Evolutionary conservation across 2,113 vertebrate genomes (phyloP).

Genomic region (Chaetodon trifascialis): DNA sequence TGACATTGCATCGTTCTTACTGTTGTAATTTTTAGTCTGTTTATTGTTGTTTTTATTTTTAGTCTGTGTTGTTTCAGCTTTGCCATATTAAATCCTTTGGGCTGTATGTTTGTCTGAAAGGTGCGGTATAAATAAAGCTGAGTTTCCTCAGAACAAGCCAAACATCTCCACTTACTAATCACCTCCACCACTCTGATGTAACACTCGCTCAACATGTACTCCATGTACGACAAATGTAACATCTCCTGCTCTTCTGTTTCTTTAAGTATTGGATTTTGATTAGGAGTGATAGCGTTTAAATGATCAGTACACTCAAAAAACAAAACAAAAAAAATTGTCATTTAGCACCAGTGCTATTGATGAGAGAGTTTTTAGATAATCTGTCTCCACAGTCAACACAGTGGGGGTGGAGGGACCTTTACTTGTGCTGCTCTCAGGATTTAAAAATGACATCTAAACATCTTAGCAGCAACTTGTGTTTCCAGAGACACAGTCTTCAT

Average conservation of each 20-base stretch:
- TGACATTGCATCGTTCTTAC: too few relatives aligned
- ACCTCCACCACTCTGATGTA: not conserved
- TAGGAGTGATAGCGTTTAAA: not conserved
- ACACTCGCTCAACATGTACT: slow-evolving; percentile 12
- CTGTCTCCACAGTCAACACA: not conserved
- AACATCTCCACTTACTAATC: not conserved
- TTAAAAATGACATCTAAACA: not conserved
- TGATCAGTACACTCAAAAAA: not conserved
- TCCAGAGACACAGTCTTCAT: not conserved
- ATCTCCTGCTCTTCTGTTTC: not conserved
- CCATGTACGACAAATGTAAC: not conserved
- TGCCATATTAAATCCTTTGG: too few relatives aligned
- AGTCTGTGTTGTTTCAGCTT: too few relatives aligned
- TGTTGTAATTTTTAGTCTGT: too few relatives aligned
- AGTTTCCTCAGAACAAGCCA: not conserved
- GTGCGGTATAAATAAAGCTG: too few relatives aligned
- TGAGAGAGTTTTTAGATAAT: not conserved
- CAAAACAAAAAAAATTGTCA: not conserved
- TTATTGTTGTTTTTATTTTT: too few relatives aligned
- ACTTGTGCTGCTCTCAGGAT: not conserved
- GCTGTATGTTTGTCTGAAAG: too few relatives aligned
- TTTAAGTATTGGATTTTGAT: not conserved
- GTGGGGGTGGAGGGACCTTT: not conserved
- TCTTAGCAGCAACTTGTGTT: not conserved
- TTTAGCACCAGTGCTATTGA: not conserved